A percentile compares a stretch with the other conserved stretches of the same genome.
Evolutionary conservation across 2,797 vertebrate genomes (phyloP).

Genomic region (Pangasius macronema): DNA sequence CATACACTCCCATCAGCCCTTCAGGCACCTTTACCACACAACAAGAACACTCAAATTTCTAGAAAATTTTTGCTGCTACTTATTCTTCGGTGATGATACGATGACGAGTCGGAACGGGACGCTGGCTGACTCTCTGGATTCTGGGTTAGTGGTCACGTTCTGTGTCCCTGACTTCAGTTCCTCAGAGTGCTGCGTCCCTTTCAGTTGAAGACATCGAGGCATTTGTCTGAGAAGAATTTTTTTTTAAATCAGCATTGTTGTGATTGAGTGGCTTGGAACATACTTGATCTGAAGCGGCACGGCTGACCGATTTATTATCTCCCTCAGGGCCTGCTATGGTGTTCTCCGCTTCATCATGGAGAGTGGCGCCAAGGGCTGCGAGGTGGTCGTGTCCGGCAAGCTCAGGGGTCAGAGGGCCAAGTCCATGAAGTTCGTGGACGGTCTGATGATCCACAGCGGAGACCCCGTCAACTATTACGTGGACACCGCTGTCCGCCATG

Average conservation of each 20-base stretch:
- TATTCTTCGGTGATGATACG: conserved; percentile 79
- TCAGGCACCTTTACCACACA: neutral
- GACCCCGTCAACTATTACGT: conserved; percentile 99
- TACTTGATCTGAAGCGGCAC: neutral
- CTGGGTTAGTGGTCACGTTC: conserved; percentile 52
- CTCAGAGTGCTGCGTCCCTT: conserved; percentile 41
- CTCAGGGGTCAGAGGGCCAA: conserved; percentile 95
- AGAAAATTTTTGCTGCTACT: neutral
- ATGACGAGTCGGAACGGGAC: conserved; percentile 80
- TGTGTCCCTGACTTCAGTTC: conserved; percentile 51
- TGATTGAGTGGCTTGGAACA: neutral
- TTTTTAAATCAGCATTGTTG: neutral
- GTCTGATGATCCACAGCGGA: conserved; percentile 98
- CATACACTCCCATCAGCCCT: neutral
- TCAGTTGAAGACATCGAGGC: conserved; percentile 66
- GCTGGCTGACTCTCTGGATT: conserved; percentile 22
- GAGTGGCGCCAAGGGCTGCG: conserved; percentile 94
- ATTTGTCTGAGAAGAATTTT: conserved; percentile 72
- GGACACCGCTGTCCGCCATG: conserved; percentile 94
- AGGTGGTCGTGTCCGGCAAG: conserved; percentile 96
- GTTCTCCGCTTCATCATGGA: conserved; percentile 99
- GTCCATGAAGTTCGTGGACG: conserved; percentile 99
- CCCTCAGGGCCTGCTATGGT: conserved; percentile 89
- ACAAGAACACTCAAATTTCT: neutral
- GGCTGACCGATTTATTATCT: neutral